Percentiles rank a stretch among this genome's conserved stretches.
These are phyloP conservation scores for Ophraella communa DNA, from an alignment of 2,888 invertebrate genomes.

Conservation along the genomic window DNA sequence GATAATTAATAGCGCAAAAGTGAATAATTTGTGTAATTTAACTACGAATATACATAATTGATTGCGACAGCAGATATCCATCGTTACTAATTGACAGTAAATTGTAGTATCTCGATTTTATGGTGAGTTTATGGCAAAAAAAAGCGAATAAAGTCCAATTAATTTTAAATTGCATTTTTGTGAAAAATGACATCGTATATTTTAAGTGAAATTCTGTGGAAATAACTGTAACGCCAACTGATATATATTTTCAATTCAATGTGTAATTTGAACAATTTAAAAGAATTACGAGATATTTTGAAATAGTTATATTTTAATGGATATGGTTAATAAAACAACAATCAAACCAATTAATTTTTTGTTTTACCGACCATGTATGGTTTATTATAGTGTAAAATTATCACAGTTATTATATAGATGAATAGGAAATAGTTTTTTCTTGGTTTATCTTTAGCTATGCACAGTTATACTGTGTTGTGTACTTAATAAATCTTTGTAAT, in stretches of 20 bases:
- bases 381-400: no score
- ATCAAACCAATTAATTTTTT: no score
- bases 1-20: background rate
- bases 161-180: slow-evolving; percentile 19
- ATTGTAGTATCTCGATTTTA: slow-evolving; percentile 12
- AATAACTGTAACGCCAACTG: background rate
- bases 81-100: slow-evolving; percentile 20
- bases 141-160: slow-evolving; percentile 17
- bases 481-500: no score
- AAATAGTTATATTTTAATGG: background rate
- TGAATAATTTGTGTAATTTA: background rate
- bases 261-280: background rate
- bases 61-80: slow-evolving; percentile 1
- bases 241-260: slow-evolving; percentile 7
- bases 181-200: slow-evolving; percentile 23
- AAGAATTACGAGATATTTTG: background rate
- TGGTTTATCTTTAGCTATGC: no score
- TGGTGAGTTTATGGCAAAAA: slow-evolving; percentile 13
- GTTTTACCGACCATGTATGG: no score
- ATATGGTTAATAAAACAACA: no score
- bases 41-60: slow-evolving; percentile 1
- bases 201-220: slow-evolving; percentile 12
- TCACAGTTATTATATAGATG: no score
- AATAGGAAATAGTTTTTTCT: no score
- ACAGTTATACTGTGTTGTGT: no score